phyloP scores from a whole-genome alignment of 2,113 vertebrate genomes.

The Sphyrna mokarran region DNA sequence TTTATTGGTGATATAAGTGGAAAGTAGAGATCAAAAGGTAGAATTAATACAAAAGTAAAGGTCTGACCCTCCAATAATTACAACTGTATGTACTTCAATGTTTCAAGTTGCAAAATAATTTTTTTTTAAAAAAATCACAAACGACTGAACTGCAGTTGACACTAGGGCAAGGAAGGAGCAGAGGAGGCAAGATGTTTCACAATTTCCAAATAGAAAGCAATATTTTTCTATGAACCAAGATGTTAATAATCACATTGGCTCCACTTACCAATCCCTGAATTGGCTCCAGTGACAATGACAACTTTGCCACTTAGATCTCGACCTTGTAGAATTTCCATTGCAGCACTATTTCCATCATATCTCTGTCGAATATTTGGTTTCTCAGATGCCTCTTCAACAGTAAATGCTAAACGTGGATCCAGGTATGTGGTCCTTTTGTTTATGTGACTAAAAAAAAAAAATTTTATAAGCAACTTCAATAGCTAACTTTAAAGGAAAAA shows the following conservation, averaged over 20 bases:
- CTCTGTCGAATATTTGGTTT: slow-evolving; percentile 71
- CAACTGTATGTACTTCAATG: background rate
- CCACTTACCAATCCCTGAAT: slow-evolving; percentile 84
- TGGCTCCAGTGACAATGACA: slow-evolving; percentile 78
- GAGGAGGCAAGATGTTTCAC: background rate
- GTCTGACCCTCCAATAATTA: background rate
- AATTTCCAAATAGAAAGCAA: background rate
- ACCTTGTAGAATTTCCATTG: slow-evolving; percentile 87
- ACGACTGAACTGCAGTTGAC: background rate
- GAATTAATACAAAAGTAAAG: background rate
- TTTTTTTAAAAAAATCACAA: background rate
- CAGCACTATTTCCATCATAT: slow-evolving; percentile 82
- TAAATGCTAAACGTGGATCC: slow-evolving; percentile 93
- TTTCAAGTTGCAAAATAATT: background rate
- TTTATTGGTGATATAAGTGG: background rate
- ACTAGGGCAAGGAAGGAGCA: background rate
- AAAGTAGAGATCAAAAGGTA: background rate
- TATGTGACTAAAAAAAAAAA: slow-evolving; percentile 71
- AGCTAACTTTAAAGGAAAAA: slow-evolving; percentile 39
- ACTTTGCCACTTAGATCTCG: slow-evolving; percentile 80
- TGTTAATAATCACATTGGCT: background rate
- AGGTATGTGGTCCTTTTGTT: slow-evolving; percentile 92
- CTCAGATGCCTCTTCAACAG: slow-evolving; percentile 77
- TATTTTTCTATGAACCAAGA: background rate
- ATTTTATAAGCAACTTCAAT: slow-evolving; percentile 1